Base-by-base conservation (phyloP, 2,888 invertebrate genomes). In the Brachylomia viminalis region DNA sequence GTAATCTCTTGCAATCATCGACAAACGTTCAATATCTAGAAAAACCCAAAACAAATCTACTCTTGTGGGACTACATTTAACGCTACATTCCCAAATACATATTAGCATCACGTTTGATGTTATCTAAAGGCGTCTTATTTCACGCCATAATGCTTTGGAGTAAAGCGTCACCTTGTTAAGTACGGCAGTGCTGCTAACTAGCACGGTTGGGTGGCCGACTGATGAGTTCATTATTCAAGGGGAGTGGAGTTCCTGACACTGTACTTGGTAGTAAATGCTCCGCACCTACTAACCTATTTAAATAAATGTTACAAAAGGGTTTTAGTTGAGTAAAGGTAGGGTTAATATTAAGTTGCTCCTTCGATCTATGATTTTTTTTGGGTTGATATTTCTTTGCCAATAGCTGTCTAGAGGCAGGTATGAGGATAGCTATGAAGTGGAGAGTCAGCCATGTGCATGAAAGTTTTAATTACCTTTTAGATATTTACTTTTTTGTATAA, bases 161-260 rank as follows among this genome's bases (percentile, higher is more conserved):
- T 84, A 87, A 84, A 86, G 83, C 82, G 75, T 88, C 86, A 88
- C 83, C 88, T 90, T 89, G 89, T 91, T 91, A 91, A 88, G 88
- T 89, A 90, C 91, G 87, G 88, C 89, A 92, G 93, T 91, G 90
- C 87, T 87, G 91, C 90, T 92, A 92, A 90, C 90, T 90, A 91
- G 90, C 90, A 89, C 89, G 90, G 86, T 87, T 86, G 84, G 89
- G 83, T 84, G 82, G 80, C 80, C 86, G 78, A 88, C 90, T 90
- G 92, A 94, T 92, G 92, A 91, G 90, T 91, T 94, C 93, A 94
- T 95, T 94, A 93, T 91, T 93, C 90, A 92, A 90, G 83, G 87
- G 89, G 88, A 87, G 86, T 79, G 80, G 80, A 87, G 87, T 81
- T 87, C 86, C 82, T 85, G 84, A 82, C 84, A 73, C 79, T 83